Conservation (phyloP, 1,140 invertebrate species). For the Oryctes rhinoceros region DNA sequence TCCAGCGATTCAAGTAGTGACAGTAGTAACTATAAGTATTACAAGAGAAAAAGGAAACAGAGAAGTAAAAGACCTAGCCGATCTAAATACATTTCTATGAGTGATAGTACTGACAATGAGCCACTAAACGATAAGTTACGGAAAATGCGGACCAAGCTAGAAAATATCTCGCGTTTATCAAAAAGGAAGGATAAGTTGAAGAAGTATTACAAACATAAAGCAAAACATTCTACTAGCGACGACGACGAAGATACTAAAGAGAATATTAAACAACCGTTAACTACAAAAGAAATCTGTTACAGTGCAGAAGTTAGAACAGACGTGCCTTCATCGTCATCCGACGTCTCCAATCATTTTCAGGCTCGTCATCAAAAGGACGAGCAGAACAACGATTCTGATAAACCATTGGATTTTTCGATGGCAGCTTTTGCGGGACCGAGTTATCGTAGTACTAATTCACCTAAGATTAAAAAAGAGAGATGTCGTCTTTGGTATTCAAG, state of each 20-base stretch:
- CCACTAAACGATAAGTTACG: constrained; percentile 1
- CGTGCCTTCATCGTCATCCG: constrained; percentile 10
- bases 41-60: constrained; percentile 36
- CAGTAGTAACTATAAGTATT: constrained; percentile 30
- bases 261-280: neutral
- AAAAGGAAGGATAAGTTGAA: constrained; percentile 30
- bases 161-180: neutral
- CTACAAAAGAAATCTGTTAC: neutral
- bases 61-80: neutral
- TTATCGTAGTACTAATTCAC: constrained; percentile 24
- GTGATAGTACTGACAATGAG: constrained; percentile 23
- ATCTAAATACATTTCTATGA: neutral
- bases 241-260: neutral
- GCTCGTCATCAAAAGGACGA: neutral
- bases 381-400: constrained; percentile 1
- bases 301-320: constrained; percentile 6
- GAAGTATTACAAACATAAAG: constrained; percentile 15
- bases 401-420: constrained; percentile 28
- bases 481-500: constrained; percentile 47
- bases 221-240: neutral
- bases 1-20: constrained; percentile 12
- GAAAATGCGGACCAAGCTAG: neutral
- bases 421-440: constrained; percentile 26
- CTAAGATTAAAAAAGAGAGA: constrained; percentile 46
- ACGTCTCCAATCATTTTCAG: neutral